Conservation (phyloP, 2,888 invertebrate genomes). For the Campoletis raptor region DNA sequence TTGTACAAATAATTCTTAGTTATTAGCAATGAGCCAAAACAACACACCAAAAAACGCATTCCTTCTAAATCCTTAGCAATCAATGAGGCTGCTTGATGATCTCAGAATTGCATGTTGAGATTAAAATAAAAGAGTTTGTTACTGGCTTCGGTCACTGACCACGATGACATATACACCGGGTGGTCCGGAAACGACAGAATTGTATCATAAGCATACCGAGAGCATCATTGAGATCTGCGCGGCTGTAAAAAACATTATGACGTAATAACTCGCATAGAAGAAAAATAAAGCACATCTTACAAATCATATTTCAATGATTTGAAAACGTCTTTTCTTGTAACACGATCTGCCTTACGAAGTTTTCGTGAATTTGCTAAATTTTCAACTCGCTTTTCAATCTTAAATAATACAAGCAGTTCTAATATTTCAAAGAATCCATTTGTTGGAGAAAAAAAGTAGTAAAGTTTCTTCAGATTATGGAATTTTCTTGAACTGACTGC, state of each 20-base stretch:
- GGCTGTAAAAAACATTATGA: slow-evolving; percentile 6
- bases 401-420: neutral
- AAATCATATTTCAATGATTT: neutral
- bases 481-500: neutral
- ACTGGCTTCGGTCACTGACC: slow-evolving; percentile 55
- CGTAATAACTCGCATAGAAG: neutral
- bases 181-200: slow-evolving; percentile 51
- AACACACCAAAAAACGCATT: slow-evolving; percentile 22
- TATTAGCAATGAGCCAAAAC: neutral
- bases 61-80: slow-evolving; percentile 26
- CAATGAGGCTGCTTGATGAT: slow-evolving; percentile 48
- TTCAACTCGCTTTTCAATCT: neutral
- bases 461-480: neutral
- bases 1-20: neutral
- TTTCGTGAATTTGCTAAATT: neutral
- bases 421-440: neutral
- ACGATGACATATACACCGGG: slow-evolving; percentile 43
- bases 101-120: slow-evolving; percentile 50
- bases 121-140: slow-evolving; percentile 46
- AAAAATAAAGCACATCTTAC: neutral
- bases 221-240: neutral
- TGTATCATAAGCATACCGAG: slow-evolving; percentile 9
- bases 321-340: neutral
- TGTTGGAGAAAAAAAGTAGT: neutral
- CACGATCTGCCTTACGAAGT: neutral